These are phyloP conservation scores for Stomatorhinus walkeri DNA, from an alignment of 2,797 vertebrate species.

Conservation along the genomic window DNA sequence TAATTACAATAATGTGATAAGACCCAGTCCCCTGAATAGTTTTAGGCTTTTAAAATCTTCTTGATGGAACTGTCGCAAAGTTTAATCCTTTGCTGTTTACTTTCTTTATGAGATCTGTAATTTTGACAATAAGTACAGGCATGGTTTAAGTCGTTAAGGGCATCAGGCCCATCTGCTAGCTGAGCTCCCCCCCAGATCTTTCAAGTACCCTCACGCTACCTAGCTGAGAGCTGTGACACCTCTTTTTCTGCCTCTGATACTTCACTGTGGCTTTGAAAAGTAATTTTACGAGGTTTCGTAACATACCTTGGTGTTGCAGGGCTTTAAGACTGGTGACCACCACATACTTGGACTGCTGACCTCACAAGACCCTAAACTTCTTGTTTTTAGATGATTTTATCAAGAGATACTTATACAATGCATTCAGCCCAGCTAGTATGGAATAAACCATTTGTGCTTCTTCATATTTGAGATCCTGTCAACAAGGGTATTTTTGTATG, in stretches of 20 bases:
- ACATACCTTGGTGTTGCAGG: not conserved
- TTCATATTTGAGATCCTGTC: slow-evolving; percentile 14
- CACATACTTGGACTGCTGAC: not conserved
- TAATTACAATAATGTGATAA: slow-evolving; percentile 2
- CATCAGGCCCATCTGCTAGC: not conserved
- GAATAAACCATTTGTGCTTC: not conserved
- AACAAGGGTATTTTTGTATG: not conserved
- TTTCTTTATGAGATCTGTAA: not conserved
- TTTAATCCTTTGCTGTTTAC: not conserved
- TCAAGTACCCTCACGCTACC: not conserved
- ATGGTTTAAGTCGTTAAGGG: not conserved
- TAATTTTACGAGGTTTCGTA: not conserved
- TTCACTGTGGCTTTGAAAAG: not conserved
- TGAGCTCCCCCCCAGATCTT: not conserved
- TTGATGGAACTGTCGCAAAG: not conserved
- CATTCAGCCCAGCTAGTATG: not conserved
- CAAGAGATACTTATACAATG: not conserved
- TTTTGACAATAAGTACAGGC: not conserved
- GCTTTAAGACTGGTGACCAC: not conserved
- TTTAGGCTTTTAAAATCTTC: not conserved
- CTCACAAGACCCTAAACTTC: not conserved
- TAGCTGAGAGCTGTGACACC: not conserved
- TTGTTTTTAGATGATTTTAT: not conserved
- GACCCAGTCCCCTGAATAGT: not conserved
- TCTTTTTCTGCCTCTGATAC: not conserved